phyloP scores from a whole-genome alignment of 2,113 vertebrate species.

The Chrysochloris asiatica region DNA sequence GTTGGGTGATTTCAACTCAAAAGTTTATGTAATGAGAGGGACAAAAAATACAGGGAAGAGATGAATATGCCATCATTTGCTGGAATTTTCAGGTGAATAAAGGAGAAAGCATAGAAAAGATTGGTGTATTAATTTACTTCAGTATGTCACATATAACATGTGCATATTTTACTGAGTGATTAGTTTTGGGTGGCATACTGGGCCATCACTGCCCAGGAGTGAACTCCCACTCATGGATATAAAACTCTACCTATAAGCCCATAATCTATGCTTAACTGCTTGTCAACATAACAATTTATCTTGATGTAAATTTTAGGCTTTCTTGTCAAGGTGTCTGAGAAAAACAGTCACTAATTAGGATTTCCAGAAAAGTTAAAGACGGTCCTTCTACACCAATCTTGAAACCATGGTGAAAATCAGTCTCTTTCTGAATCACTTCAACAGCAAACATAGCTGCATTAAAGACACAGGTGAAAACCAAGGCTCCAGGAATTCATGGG shows the following conservation, averaged over 20 bases:
- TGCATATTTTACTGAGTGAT: background rate
- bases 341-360: background rate
- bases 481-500: too few relatives aligned
- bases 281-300: background rate
- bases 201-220: background rate
- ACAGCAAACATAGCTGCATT: background rate
- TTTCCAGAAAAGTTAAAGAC: background rate
- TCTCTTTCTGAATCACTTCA: background rate
- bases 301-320: slow-evolving; percentile 6
- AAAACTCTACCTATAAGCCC: slow-evolving; percentile 45
- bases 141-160: background rate
- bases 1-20: slow-evolving; percentile 54
- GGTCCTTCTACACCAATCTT: background rate
- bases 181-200: background rate
- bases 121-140: background rate
- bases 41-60: slow-evolving; percentile 21
- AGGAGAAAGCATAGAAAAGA: background rate
- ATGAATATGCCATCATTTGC: background rate
- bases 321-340: background rate
- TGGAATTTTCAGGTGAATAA: slow-evolving; percentile 5
- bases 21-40: slow-evolving; percentile 27
- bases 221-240: background rate
- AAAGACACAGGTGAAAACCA: too few relatives aligned
- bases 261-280: background rate
- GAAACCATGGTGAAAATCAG: background rate